Conservation (phyloP, 1,140 invertebrate genomes). For the Lucilia cuprina region DNA sequence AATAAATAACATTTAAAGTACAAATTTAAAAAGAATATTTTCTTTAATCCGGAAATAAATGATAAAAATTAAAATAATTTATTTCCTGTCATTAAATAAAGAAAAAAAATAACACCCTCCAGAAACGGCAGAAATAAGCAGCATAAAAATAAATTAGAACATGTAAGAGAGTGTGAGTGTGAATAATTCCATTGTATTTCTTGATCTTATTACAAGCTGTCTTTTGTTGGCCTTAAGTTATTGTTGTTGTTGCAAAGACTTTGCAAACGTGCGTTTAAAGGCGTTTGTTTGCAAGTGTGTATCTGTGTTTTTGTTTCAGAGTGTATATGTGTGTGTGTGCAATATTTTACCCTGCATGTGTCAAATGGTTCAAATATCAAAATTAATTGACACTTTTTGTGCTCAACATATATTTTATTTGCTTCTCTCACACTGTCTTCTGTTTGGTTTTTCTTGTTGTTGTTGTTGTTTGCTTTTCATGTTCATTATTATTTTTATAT, state of each 20-base stretch:
- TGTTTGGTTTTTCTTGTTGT: background rate
- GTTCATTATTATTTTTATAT: constrained; percentile 44
- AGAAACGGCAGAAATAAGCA: background rate
- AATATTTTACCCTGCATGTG: constrained; percentile 32
- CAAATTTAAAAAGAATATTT: too few species aligned
- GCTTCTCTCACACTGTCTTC: constrained; percentile 18
- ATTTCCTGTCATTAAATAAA: constrained; percentile 2
- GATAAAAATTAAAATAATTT: background rate
- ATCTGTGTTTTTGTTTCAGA: too few species aligned
- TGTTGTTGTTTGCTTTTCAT: background rate
- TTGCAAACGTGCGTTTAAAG: background rate
- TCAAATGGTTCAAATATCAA: constrained; percentile 33
- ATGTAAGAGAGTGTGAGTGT: background rate
- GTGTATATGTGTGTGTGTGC: constrained; percentile 7
- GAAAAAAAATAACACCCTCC: background rate
- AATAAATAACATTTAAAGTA: too few species aligned
- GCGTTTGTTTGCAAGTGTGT: background rate
- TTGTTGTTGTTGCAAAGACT: background rate
- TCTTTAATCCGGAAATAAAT: constrained; percentile 1
- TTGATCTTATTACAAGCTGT: constrained; percentile 22
- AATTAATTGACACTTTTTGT: constrained; percentile 34
- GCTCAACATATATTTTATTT: background rate
- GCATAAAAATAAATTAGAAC: background rate
- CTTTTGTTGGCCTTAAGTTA: background rate
- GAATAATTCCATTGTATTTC: constrained; percentile 3